Evolutionary conservation across 2,888 invertebrate species (phyloP).

Genomic region (Xanthia togata): DNA sequence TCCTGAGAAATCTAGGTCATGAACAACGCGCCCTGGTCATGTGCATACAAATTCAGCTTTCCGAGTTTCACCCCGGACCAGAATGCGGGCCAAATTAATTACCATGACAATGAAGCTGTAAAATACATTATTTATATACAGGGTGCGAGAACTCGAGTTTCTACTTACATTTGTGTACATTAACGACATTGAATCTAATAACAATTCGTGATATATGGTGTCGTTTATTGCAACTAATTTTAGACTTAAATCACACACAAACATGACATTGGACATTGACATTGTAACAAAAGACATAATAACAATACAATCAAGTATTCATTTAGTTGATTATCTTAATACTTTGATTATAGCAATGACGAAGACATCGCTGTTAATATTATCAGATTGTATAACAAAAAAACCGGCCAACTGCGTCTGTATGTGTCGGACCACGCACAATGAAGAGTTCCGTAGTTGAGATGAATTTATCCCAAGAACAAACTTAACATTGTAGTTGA

Average conservation of each 20-base stretch:
- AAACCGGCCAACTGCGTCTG: not conserved
- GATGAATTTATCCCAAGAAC: too few species aligned
- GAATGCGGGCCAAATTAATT: slow-evolving; percentile 85
- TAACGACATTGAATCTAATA: slow-evolving; percentile 64
- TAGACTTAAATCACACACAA: not conserved
- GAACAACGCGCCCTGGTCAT: slow-evolving; percentile 71
- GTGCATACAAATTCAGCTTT: slow-evolving; percentile 71
- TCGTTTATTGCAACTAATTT: slow-evolving; percentile 1
- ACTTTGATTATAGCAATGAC: slow-evolving; percentile 18
- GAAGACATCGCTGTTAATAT: slow-evolving; percentile 20
- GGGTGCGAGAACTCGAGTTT: slow-evolving; percentile 72
- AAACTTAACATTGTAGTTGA: too few species aligned
- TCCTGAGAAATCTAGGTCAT: slow-evolving; percentile 71
- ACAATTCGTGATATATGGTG: slow-evolving; percentile 44
- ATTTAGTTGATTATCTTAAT: slow-evolving; percentile 15
- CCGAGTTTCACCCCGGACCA: slow-evolving; percentile 78
- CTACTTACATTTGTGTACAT: slow-evolving; percentile 77
- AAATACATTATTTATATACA: slow-evolving; percentile 84
- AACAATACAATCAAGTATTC: not conserved
- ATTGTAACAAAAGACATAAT: slow-evolving; percentile 14
- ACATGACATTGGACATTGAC: slow-evolving; percentile 14
- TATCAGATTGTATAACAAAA: slow-evolving; percentile 28
- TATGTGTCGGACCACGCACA: too few species aligned
- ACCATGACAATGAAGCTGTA: slow-evolving; percentile 83
- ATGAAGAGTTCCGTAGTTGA: too few species aligned